These are phyloP conservation scores for Epicauta chinensis DNA, from an alignment of 1,140 invertebrate genomes.

Conservation along the genomic window DNA sequence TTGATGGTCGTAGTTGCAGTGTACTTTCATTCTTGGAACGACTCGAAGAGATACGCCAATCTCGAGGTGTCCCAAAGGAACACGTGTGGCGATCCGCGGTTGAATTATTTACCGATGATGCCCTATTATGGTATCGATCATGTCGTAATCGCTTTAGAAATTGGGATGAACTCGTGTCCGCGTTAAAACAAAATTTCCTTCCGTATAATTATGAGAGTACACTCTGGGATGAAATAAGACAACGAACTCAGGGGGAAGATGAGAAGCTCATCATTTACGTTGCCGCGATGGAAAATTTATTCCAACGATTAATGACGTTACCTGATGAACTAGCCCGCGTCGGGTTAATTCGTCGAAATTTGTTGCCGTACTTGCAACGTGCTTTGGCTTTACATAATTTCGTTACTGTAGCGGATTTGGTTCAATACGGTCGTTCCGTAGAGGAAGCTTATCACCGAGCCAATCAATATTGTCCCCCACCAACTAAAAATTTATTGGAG, in stretches of 20 bases:
- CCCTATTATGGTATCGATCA: constrained; percentile 28
- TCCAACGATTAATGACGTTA: constrained; percentile 20
- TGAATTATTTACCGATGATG: constrained; percentile 30
- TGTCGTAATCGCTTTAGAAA: constrained; percentile 5
- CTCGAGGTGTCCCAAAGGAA: not conserved
- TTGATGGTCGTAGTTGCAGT: not conserved
- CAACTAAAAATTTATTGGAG: not conserved
- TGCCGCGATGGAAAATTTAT: constrained; percentile 27
- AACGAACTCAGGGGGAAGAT: constrained; percentile 26
- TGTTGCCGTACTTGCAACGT: constrained; percentile 19
- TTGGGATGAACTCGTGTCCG: constrained; percentile 21
- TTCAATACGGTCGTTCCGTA: not conserved
- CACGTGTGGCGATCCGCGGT: constrained; percentile 16
- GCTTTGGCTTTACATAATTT: not conserved
- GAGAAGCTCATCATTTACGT: constrained; percentile 31
- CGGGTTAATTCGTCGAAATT: constrained; percentile 28
- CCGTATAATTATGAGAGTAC: constrained; percentile 28
- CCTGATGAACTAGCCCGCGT: constrained; percentile 21
- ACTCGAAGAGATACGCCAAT: not conserved
- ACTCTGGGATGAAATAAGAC: constrained; percentile 24
- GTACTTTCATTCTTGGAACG: not conserved
- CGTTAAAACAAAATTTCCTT: constrained; percentile 25
- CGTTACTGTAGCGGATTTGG: not conserved
- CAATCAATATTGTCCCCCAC: not conserved
- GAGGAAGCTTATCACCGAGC: not conserved